These are phyloP conservation scores for Asteroscopus sphinx DNA, from an alignment of 2,888 invertebrate genomes.

Conservation along the genomic window DNA sequence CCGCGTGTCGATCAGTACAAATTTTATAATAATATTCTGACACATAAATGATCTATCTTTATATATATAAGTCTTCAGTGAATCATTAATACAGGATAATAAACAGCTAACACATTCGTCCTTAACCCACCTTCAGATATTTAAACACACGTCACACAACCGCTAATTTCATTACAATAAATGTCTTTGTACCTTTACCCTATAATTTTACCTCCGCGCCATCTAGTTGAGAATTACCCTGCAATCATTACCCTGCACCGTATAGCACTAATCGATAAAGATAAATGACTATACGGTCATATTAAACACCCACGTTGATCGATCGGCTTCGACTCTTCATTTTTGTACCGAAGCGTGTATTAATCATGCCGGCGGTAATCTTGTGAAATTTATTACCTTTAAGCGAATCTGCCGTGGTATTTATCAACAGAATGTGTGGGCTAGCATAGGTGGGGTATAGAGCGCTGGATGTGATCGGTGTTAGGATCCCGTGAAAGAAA, in stretches of 20 bases:
- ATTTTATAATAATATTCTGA: no score
- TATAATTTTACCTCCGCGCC: conserved; percentile 48
- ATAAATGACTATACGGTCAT: conserved; percentile 82
- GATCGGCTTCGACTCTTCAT: conserved; percentile 82
- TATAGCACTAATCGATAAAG: conserved; percentile 77
- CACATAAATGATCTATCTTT: no score
- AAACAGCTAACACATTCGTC: not conserved
- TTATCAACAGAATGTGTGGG: conserved; percentile 89
- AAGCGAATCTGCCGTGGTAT: conserved; percentile 86
- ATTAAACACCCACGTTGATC: conserved; percentile 89
- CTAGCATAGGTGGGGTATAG: conserved; percentile 56
- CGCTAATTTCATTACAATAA: conserved; percentile 36
- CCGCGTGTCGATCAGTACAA: no score
- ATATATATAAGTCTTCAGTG: no score
- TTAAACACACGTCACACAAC: conserved; percentile 28
- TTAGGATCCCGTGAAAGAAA: not conserved
- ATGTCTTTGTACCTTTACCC: conserved; percentile 32
- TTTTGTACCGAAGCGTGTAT: conserved; percentile 84
- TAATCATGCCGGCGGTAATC: conserved; percentile 86
- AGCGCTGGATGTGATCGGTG: conserved; percentile 54
- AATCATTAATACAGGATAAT: no score
- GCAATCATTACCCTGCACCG: conserved; percentile 74
- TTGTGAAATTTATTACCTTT: conserved; percentile 89
- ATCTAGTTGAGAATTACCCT: conserved; percentile 62
- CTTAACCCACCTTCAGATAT: conserved; percentile 9